These are phyloP conservation scores for Ornithoptera priamus DNA, from an alignment of 2,888 invertebrate species.

Conservation along the genomic window DNA sequence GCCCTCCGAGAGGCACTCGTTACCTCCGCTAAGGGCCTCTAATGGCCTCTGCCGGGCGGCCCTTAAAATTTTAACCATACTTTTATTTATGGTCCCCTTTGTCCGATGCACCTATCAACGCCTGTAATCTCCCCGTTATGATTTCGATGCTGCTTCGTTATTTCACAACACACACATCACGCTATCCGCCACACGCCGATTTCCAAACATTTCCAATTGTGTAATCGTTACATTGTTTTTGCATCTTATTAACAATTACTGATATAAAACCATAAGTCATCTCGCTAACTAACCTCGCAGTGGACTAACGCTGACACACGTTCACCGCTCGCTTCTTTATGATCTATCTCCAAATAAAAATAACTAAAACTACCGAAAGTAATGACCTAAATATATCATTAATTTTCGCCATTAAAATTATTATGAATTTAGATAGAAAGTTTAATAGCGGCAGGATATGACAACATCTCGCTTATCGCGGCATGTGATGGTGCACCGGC, in stretches of 20 bases:
- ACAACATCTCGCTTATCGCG: constrained; percentile 31
- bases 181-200: not conserved
- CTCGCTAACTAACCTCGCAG: too few species aligned
- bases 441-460: constrained; percentile 29
- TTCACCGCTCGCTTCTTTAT: too few species aligned
- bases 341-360: too few species aligned
- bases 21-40: constrained; percentile 71
- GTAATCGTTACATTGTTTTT: too few species aligned
- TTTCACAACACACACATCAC: constrained; percentile 24
- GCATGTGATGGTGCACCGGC: constrained; percentile 29
- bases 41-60: constrained; percentile 64
- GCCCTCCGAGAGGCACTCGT: constrained; percentile 52
- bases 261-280: too few species aligned
- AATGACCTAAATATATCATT: too few species aligned
- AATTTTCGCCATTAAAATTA: too few species aligned
- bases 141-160: constrained; percentile 43
- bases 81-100: constrained; percentile 73
- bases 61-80: constrained; percentile 76
- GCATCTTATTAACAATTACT: too few species aligned
- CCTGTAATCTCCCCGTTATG: constrained; percentile 62
- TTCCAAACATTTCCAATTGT: not conserved
- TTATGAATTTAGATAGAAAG: too few species aligned
- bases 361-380: too few species aligned
- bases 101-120: constrained; percentile 59
- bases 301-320: too few species aligned